These are phyloP conservation scores for Ceyx cyanopectus DNA, from an alignment of 2,113 vertebrate genomes.

Conservation along the genomic window DNA sequence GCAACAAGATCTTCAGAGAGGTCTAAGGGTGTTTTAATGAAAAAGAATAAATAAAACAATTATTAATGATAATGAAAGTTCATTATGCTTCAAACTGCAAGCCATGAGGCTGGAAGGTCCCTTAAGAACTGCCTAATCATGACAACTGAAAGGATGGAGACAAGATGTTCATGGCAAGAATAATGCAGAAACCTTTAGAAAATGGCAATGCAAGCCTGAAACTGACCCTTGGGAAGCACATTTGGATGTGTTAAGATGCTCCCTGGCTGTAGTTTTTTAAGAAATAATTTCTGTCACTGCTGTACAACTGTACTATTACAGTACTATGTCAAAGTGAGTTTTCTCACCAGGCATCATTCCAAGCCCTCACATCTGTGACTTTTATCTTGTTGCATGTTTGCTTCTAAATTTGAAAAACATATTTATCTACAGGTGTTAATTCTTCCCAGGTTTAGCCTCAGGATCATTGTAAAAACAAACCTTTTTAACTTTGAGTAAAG, in stretches of 20 bases:
- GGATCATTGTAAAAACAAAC: constrained; percentile 58
- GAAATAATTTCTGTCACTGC: not conserved
- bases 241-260: constrained; percentile 8
- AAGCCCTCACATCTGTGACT: constrained; percentile 67
- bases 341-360: constrained; percentile 63
- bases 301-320: constrained; percentile 14
- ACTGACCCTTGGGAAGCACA: not conserved
- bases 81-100: not conserved
- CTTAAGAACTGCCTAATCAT: not conserved
- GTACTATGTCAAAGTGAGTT: constrained; percentile 16
- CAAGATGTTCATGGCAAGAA: not conserved
- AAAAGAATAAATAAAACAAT: not conserved
- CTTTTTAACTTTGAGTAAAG: constrained; percentile 65
- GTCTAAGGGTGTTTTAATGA: not conserved
- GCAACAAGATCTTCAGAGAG: not conserved
- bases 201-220: not conserved
- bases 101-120: not conserved
- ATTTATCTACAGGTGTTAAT: constrained; percentile 75
- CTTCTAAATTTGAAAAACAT: constrained; percentile 65
- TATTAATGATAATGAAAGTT: not conserved
- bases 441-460: constrained; percentile 54
- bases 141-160: not conserved
- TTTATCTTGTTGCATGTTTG: constrained; percentile 69
- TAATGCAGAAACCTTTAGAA: not conserved
- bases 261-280: not conserved